A percentile compares a stretch with the other conserved stretches of the same genome.
These are phyloP conservation scores for Epinephelus moara DNA, from an alignment of 2,113 vertebrate genomes.

Conservation along the genomic window DNA sequence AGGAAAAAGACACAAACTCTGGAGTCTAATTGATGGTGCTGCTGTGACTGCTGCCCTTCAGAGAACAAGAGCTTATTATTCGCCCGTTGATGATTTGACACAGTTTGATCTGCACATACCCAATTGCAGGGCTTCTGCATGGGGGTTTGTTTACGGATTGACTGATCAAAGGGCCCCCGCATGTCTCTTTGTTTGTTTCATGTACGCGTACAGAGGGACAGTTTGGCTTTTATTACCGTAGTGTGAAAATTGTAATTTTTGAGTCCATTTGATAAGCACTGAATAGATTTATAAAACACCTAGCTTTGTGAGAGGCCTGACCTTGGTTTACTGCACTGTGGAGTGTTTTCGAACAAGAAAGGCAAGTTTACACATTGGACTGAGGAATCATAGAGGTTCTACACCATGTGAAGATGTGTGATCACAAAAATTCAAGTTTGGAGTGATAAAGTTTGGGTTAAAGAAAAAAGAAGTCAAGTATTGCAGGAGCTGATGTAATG, in stretches of 20 bases:
- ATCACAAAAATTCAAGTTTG: neutral
- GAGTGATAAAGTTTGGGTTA: neutral
- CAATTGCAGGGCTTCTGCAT: slow-evolving; percentile 74
- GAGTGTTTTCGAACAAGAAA: slow-evolving; percentile 14
- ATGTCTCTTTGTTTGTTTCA: slow-evolving; percentile 82
- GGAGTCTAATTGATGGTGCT: slow-evolving; percentile 80
- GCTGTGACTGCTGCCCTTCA: slow-evolving; percentile 82
- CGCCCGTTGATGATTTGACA: slow-evolving; percentile 80
- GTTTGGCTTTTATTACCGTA: slow-evolving; percentile 69
- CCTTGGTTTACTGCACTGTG: slow-evolving; percentile 33
- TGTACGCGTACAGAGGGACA: slow-evolving; percentile 74
- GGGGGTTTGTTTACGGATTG: slow-evolving; percentile 81
- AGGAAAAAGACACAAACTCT: slow-evolving; percentile 54
- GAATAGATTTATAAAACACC: slow-evolving; percentile 48
- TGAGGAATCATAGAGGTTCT: neutral
- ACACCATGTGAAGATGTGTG: neutral
- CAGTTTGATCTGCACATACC: slow-evolving; percentile 80
- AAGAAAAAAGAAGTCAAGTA: neutral
- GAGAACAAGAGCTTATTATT: slow-evolving; percentile 80
- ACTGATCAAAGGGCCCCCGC: slow-evolving; percentile 83
- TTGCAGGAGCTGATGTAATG: neutral
- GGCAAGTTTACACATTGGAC: slow-evolving; percentile 1
- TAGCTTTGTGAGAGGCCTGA: slow-evolving; percentile 29
- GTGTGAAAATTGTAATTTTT: slow-evolving; percentile 63
- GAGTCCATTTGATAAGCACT: slow-evolving; percentile 68